Percentiles rank a stretch among this genome's conserved stretches.
Evolutionary conservation across 2,888 invertebrate species (phyloP).

Genomic region (Mythimna lalbum): DNA sequence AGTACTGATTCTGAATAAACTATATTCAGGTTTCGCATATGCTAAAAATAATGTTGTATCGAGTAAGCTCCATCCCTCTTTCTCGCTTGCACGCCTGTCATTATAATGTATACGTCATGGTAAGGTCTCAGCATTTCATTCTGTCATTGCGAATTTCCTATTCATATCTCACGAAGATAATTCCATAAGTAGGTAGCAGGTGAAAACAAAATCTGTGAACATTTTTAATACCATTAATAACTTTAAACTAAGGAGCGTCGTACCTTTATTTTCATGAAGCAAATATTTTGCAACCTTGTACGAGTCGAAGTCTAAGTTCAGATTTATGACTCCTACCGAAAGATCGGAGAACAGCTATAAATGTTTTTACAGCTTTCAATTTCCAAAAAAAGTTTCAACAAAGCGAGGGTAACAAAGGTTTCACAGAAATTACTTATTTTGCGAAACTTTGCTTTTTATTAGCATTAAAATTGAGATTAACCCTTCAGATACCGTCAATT

Average conservation of each 20-base stretch:
- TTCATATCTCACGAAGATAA: constrained; percentile 10
- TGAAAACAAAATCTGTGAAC: constrained; percentile 7
- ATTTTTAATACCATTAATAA: constrained; percentile 41
- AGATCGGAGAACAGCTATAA: constrained; percentile 53
- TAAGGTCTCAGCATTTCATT: neutral
- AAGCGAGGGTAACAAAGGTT: constrained; percentile 26
- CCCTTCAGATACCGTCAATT: too few species aligned
- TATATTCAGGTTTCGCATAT: too few species aligned
- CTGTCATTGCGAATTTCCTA: constrained; percentile 29
- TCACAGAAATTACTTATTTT: constrained; percentile 23
- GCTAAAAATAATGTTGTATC: too few species aligned
- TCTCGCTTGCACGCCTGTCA: too few species aligned
- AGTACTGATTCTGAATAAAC: too few species aligned
- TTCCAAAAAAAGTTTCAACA: constrained; percentile 32
- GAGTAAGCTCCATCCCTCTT: too few species aligned
- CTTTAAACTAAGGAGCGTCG: constrained; percentile 16
- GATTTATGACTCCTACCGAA: constrained; percentile 43
- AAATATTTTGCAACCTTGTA: constrained; percentile 18
- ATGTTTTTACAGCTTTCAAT: constrained; percentile 56
- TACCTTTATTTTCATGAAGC: constrained; percentile 22
- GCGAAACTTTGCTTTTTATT: constrained; percentile 21
- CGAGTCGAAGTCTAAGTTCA: constrained; percentile 41
- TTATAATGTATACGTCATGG: too few species aligned
- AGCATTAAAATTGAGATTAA: constrained; percentile 38
- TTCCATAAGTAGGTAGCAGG: neutral